Evolutionary conservation across 2,113 vertebrate species (phyloP), one percentile per base, ranked within the genome.

Genomic region (Ictalurus punctatus): DNA sequence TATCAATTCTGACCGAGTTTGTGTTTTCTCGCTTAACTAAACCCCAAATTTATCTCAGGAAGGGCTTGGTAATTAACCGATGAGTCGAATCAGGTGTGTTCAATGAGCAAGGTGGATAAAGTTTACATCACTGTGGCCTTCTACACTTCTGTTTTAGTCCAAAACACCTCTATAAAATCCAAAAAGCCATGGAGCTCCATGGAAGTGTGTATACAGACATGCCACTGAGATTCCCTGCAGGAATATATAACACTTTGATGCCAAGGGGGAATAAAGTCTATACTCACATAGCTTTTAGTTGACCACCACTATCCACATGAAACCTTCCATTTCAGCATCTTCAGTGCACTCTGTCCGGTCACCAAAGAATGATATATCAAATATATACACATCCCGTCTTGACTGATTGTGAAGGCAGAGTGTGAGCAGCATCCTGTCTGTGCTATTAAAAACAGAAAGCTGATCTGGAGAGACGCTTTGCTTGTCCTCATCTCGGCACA

Each of bases 401-500:
- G 14, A 59, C 8, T 27, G 48, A 65, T 78, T 13, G 25, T 54
- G 78, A 85, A 63, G 56, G 5, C n/a, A 2, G 52, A 52, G 21
- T 65, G 3, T 82, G n/a, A 69, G 58, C 37, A 61, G 52, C 86
- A 78, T 89, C 80, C 82, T 69, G 91, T 79, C 88, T 89, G 85
- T 87, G 87, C 90, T 91, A 86, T 59, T 87, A 44, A 61, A 87
- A 80, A 89, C 54, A 91, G 84, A 76, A 87, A 93, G 90, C 91
- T 93, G 93, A 90, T 91, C 88, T 92, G 88, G 86, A 90, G 80
- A 86, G 88, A 89, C 85, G 88, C 58, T 93, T 87, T 90, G 87
- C 89, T 58, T 93, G 90, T 94, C 92, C 92, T 91, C 87, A 94
- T 94, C 84, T 83, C 40, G 54, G 71, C 58, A 76, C 89, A 93